phyloP scores from a whole-genome alignment of 2,797 vertebrate species.

The Aplochiton taeniatus region DNA sequence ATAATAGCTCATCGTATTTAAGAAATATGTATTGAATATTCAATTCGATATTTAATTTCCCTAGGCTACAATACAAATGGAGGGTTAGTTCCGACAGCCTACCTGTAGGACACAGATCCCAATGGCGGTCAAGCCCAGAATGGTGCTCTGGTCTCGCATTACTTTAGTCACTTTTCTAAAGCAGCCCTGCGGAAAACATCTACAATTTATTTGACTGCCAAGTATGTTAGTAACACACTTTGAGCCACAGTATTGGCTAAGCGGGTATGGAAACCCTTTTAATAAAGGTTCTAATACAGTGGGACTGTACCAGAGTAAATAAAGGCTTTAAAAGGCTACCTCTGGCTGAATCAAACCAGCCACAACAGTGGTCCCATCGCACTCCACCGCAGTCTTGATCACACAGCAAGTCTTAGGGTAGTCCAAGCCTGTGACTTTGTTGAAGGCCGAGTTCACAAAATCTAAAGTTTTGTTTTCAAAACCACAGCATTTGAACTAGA shows the following conservation, averaged over 20 bases:
- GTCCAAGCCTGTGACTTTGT: slow-evolving; percentile 8
- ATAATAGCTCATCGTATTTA: no score
- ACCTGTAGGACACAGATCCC: slow-evolving; percentile 28
- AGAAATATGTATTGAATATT: no score
- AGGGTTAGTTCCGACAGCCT: not conserved
- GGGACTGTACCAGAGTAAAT: not conserved
- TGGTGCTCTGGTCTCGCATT: slow-evolving; percentile 17
- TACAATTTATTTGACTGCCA: not conserved
- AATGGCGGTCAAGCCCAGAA: slow-evolving; percentile 17
- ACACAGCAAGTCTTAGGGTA: slow-evolving; percentile 30
- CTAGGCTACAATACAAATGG: not conserved
- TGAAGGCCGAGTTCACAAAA: slow-evolving; percentile 23
- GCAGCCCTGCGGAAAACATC: slow-evolving; percentile 18
- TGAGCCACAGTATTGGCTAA: no score
- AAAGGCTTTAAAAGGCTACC: slow-evolving; percentile 3
- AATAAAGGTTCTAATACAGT: no score
- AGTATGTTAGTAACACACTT: no score
- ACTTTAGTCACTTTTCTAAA: slow-evolving; percentile 19
- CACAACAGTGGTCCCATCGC: slow-evolving; percentile 10
- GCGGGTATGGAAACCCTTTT: no score
- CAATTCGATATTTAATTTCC: not conserved
- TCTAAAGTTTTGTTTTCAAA: slow-evolving; percentile 26
- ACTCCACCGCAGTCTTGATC: slow-evolving; percentile 5
- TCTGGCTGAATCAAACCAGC: slow-evolving; percentile 16
- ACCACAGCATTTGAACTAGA: slow-evolving; percentile 29